Conservation (phyloP, 2,888 invertebrate genomes). For the Subacronicta megacephala region DNA sequence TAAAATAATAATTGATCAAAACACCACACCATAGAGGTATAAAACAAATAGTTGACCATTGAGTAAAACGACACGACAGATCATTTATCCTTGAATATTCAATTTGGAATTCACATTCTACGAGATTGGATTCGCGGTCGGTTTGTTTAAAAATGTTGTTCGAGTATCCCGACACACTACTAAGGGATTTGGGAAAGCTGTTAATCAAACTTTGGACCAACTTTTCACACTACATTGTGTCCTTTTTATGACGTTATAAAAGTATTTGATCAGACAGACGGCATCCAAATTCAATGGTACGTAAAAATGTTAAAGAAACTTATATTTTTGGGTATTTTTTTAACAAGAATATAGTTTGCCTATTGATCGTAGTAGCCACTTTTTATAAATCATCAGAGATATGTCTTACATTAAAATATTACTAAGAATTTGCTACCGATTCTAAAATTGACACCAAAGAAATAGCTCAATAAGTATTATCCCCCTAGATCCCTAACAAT, state of each 20-base stretch:
- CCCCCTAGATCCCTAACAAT: too few species aligned
- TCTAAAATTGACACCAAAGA: too few species aligned
- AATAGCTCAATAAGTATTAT: too few species aligned
- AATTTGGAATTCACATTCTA: constrained; percentile 21
- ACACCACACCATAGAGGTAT: background rate
- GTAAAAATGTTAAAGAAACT: constrained; percentile 8
- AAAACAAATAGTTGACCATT: too few species aligned
- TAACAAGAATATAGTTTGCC: too few species aligned
- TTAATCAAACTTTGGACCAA: constrained; percentile 21
- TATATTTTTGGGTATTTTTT: background rate
- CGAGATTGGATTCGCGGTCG: constrained; percentile 5
- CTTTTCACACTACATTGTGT: constrained; percentile 19
- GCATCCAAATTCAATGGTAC: constrained; percentile 12
- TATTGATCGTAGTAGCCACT: too few species aligned
- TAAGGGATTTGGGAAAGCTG: constrained; percentile 10
- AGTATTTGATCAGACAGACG: constrained; percentile 14
- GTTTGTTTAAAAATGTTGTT: constrained; percentile 17
- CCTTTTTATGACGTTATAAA: constrained; percentile 32
- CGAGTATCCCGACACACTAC: background rate
- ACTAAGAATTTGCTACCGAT: too few species aligned
- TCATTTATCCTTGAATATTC: constrained; percentile 21
- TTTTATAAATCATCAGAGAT: too few species aligned
- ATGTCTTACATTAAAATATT: too few species aligned
- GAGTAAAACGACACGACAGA: background rate
- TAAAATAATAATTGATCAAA: too few species aligned